Evolutionary conservation across 1,140 invertebrate genomes (phyloP).

Genomic region (Platyscapa corneri): DNA sequence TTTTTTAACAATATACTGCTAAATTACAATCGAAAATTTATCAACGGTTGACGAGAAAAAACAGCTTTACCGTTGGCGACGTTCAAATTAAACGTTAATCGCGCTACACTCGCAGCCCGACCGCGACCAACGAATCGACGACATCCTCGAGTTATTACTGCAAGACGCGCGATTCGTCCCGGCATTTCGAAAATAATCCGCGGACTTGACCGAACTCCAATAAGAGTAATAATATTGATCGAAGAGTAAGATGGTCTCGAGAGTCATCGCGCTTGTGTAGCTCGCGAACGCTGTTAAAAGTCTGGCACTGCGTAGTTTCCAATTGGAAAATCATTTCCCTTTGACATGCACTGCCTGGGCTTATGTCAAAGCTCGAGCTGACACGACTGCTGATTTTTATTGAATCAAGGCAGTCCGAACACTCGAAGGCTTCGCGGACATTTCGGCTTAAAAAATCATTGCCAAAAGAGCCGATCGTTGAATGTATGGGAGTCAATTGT

Average conservation of each 20-base stretch:
- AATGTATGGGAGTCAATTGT: no score
- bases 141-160: not conserved
- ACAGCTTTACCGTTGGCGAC: no score
- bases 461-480: no score
- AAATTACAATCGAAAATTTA: not conserved
- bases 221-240: conserved; percentile 12
- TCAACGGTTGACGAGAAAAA: not conserved
- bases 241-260: not conserved
- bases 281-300: no score
- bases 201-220: not conserved
- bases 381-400: no score
- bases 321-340: not conserved
- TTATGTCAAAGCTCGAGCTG: no score
- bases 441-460: no score
- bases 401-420: no score
- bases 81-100: not conserved
- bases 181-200: not conserved
- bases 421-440: no score
- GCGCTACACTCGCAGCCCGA: no score
- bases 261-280: no score
- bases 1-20: not conserved
- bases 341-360: no score
- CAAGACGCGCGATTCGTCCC: not conserved
- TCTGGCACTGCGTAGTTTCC: not conserved
- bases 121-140: not conserved